Conservation (phyloP, 2,888 invertebrate species). For the Andrena marginata region DNA sequence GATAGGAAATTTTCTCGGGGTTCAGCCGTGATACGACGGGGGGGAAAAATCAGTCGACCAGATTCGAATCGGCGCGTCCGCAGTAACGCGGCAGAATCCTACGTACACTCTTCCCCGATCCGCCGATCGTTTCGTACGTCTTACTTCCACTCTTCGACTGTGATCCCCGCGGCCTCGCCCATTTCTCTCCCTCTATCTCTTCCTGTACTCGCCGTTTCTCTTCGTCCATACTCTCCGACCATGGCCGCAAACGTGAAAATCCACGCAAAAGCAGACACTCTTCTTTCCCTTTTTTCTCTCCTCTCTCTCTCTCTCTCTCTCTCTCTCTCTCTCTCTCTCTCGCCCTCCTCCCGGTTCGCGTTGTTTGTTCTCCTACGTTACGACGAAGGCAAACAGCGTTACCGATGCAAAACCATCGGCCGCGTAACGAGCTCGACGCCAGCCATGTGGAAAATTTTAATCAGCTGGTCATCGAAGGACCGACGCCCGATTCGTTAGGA, state of each 20-base stretch:
- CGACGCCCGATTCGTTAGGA: conserved; percentile 7
- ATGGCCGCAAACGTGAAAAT: conserved; percentile 35
- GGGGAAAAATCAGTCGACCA: conserved; percentile 66
- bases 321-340: too few relatives aligned
- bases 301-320: too few relatives aligned
- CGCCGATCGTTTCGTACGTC: conserved; percentile 41
- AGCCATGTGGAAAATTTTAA: conserved; percentile 37
- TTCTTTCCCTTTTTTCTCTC: neutral
- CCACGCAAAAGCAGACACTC: conserved; percentile 12
- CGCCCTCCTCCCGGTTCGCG: neutral
- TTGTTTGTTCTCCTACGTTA: neutral
- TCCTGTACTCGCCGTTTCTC: conserved; percentile 25
- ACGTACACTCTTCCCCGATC: conserved; percentile 25
- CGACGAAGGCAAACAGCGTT: conserved; percentile 13
- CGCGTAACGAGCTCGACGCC: conserved; percentile 17
- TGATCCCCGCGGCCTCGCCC: neutral
- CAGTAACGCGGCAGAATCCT: conserved; percentile 57
- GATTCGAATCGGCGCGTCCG: conserved; percentile 62
- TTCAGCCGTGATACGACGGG: conserved; percentile 60
- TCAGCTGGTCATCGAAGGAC: conserved; percentile 26
- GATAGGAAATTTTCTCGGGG: conserved; percentile 69
- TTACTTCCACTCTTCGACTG: conserved; percentile 37
- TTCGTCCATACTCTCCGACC: conserved; percentile 23
- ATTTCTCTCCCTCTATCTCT: conserved; percentile 2
- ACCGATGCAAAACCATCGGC: conserved; percentile 21